Evolutionary conservation across 2,113 vertebrate species (phyloP).

Genomic region (Heteronetta atricapilla): DNA sequence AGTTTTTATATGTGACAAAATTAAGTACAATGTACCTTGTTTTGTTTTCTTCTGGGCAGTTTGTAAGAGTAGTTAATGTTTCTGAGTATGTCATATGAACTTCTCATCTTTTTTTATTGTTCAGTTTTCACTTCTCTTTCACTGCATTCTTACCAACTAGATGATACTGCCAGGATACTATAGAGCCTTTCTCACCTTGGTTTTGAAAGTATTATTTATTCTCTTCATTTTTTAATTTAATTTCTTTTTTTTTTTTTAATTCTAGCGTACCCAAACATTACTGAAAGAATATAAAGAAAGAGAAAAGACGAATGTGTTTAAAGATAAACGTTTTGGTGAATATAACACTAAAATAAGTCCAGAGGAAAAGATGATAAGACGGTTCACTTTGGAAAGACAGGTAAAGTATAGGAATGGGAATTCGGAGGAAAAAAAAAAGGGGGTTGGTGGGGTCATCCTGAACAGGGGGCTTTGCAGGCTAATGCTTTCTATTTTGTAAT

Average conservation of each 20-base stretch:
- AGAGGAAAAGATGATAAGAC: conserved; percentile 93
- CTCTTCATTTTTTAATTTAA: neutral
- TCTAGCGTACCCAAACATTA: conserved; percentile 90
- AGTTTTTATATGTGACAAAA: neutral
- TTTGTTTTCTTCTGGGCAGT: neutral
- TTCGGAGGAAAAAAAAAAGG: too few relatives aligned
- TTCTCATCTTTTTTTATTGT: neutral
- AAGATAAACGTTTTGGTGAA: conserved; percentile 90
- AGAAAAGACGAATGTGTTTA: conserved; percentile 85
- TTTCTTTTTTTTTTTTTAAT: neutral
- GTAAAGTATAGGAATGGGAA: conserved; percentile 59
- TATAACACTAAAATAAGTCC: conserved; percentile 85
- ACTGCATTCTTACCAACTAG: neutral
- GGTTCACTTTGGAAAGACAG: conserved; percentile 94
- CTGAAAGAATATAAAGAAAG: conserved; percentile 91
- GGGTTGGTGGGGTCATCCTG: fast-evolving
- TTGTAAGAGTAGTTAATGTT: neutral
- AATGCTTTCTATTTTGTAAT: neutral
- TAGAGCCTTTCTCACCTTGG: neutral
- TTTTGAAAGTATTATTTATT: neutral
- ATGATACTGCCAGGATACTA: neutral
- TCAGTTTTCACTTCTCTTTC: neutral
- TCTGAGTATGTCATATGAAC: neutral
- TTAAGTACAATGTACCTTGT: neutral
- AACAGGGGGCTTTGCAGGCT: neutral